These are phyloP conservation scores for Andricus curvator DNA, from an alignment of 2,888 invertebrate species.

Conservation along the genomic window DNA sequence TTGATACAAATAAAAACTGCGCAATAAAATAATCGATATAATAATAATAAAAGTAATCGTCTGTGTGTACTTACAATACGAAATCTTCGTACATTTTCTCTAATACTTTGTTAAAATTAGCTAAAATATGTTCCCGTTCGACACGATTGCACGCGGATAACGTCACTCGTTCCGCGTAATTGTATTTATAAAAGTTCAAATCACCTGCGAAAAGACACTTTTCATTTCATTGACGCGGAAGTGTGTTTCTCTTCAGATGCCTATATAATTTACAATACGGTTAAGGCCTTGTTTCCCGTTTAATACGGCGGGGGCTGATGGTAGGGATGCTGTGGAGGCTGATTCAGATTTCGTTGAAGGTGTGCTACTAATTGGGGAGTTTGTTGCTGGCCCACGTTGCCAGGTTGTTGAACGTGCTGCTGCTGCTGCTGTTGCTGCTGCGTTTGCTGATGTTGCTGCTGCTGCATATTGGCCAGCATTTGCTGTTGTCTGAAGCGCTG, in stretches of 20 bases:
- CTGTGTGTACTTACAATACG: conserved; percentile 31
- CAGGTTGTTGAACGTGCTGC: conserved; percentile 79
- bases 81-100: conserved; percentile 27
- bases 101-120: conserved; percentile 38
- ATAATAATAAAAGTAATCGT: neutral
- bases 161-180: neutral
- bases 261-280: conserved; percentile 4
- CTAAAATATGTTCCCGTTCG: conserved; percentile 38
- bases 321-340: conserved; percentile 79
- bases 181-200: conserved; percentile 12
- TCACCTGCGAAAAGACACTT: neutral
- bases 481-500: conserved; percentile 85
- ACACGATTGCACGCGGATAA: conserved; percentile 24
- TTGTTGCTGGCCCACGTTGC: conserved; percentile 78
- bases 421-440: conserved; percentile 78
- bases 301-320: conserved; percentile 82
- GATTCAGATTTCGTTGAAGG: conserved; percentile 82
- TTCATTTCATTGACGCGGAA: neutral
- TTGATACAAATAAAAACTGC: conserved; percentile 31
- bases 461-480: conserved; percentile 83
- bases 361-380: conserved; percentile 84
- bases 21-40: conserved; percentile 26
- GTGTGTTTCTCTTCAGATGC: conserved; percentile 2
- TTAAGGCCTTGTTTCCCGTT: conserved; percentile 40
- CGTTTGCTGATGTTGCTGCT: conserved; percentile 79